Base-by-base conservation (phyloP, 2,797 vertebrate genomes). In the Euthynnus affinis region DNA sequence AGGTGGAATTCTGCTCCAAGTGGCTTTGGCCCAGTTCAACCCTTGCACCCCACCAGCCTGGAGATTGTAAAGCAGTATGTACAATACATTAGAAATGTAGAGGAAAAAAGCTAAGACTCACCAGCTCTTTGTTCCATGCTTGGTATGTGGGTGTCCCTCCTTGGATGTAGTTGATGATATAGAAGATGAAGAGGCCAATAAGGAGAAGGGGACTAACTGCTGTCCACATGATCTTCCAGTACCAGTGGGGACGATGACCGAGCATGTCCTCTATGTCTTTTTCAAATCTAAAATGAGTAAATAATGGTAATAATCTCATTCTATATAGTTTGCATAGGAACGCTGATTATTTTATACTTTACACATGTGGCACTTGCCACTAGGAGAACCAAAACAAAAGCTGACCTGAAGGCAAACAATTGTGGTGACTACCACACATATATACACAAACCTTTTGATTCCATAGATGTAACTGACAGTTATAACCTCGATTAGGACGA, bases 391-490 rank as follows among this genome's bases (percentile, higher is more conserved):
- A 29, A 53, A 34, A 29, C 25, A 46, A 29, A 32, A 44, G 17
- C 29, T 51, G 20, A 52, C 34, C 5, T 40, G 20, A 56, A 17
- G 4, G 13, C 42, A 40, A 6, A 42, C 17, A 57, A 18, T 60
- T 60, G 27, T 29, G 17, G 32, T n/a, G 52, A 22, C 5, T 13
- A 32, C 14, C 3, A 23, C 29, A 48, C 6, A 40, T 6, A 52
- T 5, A 56, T 2, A 42, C 18, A 85, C 72, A 64, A 78, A 98
- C 98, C 97, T 97, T 82, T 78, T 94, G 44, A 99, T 85, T 40
- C 98, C 97, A 0, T 98, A 98, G 81, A 98, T 81, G 37, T 97
- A 98, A 49, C 96, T 97, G 84, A 99, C 94, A 0, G 94, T 90
- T 0, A 97, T 34, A 22, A 95, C 92, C 89, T 99, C 98, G 3